phyloP scores from a whole-genome alignment of 2,888 invertebrate genomes.

The Ennomos erosarius region DNA sequence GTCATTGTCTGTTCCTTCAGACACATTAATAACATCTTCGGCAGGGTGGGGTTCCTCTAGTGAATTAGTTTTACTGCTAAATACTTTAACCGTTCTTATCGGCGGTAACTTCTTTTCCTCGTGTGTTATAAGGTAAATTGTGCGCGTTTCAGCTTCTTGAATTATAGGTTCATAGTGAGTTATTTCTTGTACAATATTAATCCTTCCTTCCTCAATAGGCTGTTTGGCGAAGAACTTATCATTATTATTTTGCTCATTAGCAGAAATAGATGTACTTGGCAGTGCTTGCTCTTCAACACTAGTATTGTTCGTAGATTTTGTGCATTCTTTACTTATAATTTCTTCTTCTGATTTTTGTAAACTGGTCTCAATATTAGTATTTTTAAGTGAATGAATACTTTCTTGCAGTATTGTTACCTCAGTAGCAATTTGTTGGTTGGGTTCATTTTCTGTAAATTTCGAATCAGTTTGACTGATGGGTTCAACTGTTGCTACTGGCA shows the following conservation, averaged over 20 bases:
- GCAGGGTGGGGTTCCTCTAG: slow-evolving; percentile 56
- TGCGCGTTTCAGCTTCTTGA: slow-evolving; percentile 70
- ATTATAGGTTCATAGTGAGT: slow-evolving; percentile 61
- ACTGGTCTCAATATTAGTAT: slow-evolving; percentile 34
- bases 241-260: slow-evolving; percentile 76
- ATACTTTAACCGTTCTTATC: slow-evolving; percentile 82
- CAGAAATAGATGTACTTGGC: slow-evolving; percentile 40
- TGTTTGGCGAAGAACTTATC: slow-evolving; percentile 65
- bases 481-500: slow-evolving; percentile 53
- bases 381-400: slow-evolving; percentile 44
- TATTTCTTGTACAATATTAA: slow-evolving; percentile 65
- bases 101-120: slow-evolving; percentile 89
- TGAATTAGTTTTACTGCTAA: slow-evolving; percentile 87
- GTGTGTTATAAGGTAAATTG: slow-evolving; percentile 89
- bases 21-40: slow-evolving; percentile 38
- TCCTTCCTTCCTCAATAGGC: slow-evolving; percentile 56
- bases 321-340: slow-evolving; percentile 8
- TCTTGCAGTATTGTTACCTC: slow-evolving; percentile 75
- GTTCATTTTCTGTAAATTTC: slow-evolving; percentile 35
- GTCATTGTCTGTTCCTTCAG: slow-evolving; percentile 52
- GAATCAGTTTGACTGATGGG: slow-evolving; percentile 49
- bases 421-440: slow-evolving; percentile 61
- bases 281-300: slow-evolving; percentile 30
- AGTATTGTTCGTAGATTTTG: slow-evolving; percentile 19
- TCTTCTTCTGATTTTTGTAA: slow-evolving; percentile 19